Percentiles rank a stretch among this genome's conserved stretches.
Evolutionary conservation across 1,140 invertebrate genomes (phyloP).

Genomic region (Panagrolaimus sp.): DNA sequence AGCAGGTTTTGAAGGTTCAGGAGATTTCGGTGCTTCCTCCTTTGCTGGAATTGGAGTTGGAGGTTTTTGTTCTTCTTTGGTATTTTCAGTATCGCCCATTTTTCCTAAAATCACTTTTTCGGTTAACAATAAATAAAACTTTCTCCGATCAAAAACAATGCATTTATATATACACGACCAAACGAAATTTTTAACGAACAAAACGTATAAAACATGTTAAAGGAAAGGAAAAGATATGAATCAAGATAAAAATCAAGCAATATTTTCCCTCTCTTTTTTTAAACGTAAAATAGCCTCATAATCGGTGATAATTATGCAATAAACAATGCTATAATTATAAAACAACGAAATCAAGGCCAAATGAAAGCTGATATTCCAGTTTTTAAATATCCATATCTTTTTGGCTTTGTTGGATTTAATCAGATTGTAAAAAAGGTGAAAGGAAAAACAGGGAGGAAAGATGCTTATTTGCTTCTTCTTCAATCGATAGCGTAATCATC

Average conservation of each 20-base stretch:
- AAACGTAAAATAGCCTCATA: too few species aligned
- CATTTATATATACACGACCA: not conserved
- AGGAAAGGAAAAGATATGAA: not conserved
- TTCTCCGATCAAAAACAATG: not conserved
- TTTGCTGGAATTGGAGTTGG: not conserved
- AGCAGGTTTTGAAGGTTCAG: not conserved
- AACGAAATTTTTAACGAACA: not conserved
- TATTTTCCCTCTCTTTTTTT: too few species aligned
- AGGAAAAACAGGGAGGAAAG: not conserved
- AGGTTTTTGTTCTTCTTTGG: not conserved
- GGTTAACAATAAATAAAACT: conserved; percentile 1
- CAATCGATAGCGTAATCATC: not conserved
- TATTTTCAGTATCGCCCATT: not conserved
- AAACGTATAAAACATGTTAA: conserved; percentile 1
- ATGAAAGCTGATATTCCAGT: too few species aligned
- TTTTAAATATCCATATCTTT: too few species aligned
- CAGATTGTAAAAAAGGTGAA: too few species aligned
- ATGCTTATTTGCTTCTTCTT: not conserved
- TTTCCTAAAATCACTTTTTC: not conserved
- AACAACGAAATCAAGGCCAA: too few species aligned
- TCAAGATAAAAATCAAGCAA: too few species aligned
- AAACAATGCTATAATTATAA: too few species aligned
- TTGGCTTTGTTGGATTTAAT: too few species aligned
- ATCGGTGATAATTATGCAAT: too few species aligned
- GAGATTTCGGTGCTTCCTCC: not conserved